phyloP scores from a whole-genome alignment of 2,888 invertebrate species.

The Cosmorhoe ocellata region DNA sequence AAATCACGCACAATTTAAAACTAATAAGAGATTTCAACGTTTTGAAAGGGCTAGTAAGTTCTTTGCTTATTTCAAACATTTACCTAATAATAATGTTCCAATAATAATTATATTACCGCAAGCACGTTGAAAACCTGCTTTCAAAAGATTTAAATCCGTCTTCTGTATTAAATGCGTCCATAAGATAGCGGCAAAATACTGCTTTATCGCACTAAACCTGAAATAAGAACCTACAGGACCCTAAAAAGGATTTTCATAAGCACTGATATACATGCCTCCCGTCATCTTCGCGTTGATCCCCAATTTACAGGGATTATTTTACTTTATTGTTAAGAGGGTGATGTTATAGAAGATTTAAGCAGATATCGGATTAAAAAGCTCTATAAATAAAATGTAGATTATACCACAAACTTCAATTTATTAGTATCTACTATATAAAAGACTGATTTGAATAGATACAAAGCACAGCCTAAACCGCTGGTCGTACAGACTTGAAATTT shows the following conservation, averaged over 20 bases:
- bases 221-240: slow-evolving; percentile 38
- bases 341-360: slow-evolving; percentile 6
- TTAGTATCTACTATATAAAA: no score
- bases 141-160: not conserved
- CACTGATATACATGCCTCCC: slow-evolving; percentile 43
- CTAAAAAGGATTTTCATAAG: slow-evolving; percentile 37
- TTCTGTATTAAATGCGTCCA: not conserved
- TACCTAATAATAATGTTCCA: no score
- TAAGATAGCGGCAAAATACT: slow-evolving; percentile 12
- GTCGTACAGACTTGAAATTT: no score
- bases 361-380: not conserved
- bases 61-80: no score
- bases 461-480: no score
- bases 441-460: no score
- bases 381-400: no score
- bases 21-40: no score
- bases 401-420: no score
- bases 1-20: no score
- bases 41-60: no score
- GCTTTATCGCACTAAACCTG: slow-evolving; percentile 23
- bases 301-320: slow-evolving; percentile 37
- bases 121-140: not conserved
- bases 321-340: not conserved
- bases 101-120: no score
- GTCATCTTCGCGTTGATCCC: slow-evolving; percentile 42